phyloP scores from a whole-genome alignment of 1,140 invertebrate genomes.

The Procambarus virginalis region DNA sequence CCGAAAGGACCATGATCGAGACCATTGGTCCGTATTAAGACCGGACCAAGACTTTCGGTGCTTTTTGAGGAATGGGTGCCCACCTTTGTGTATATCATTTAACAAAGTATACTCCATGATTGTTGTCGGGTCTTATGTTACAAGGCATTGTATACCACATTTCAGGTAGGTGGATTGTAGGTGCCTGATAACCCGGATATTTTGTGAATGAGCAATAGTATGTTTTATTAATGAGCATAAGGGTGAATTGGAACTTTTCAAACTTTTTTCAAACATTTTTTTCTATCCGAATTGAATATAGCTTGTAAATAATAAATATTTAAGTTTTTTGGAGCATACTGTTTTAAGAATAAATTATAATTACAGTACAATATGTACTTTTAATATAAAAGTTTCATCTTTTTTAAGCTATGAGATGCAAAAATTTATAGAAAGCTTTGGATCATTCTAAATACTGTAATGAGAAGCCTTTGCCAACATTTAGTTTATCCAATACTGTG shows the following conservation, averaged over 20 bases:
- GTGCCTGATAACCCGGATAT: neutral
- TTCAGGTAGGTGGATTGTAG: neutral
- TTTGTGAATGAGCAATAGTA: neutral
- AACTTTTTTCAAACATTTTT: neutral
- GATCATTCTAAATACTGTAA: neutral
- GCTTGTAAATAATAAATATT: neutral
- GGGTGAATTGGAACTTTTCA: neutral
- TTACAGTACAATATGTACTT: neutral
- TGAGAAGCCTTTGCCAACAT: neutral
- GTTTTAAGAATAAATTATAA: neutral
- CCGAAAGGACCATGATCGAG: too few relatives aligned
- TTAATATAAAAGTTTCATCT: neutral
- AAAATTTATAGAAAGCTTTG: neutral
- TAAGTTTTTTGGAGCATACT: neutral
- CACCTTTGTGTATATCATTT: neutral
- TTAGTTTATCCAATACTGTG: neutral
- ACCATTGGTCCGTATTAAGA: too few relatives aligned
- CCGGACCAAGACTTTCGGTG: too few relatives aligned
- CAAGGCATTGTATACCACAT: neutral
- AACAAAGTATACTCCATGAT: neutral
- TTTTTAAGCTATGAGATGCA: neutral
- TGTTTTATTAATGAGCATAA: neutral
- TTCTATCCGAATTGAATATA: neutral
- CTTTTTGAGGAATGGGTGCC: too few relatives aligned
- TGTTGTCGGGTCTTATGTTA: neutral